These are phyloP conservation scores for Euphysa ruthae DNA, from an alignment of 30 jellyfish, hydroid and myxozoan genomes.

Conservation along the genomic window DNA sequence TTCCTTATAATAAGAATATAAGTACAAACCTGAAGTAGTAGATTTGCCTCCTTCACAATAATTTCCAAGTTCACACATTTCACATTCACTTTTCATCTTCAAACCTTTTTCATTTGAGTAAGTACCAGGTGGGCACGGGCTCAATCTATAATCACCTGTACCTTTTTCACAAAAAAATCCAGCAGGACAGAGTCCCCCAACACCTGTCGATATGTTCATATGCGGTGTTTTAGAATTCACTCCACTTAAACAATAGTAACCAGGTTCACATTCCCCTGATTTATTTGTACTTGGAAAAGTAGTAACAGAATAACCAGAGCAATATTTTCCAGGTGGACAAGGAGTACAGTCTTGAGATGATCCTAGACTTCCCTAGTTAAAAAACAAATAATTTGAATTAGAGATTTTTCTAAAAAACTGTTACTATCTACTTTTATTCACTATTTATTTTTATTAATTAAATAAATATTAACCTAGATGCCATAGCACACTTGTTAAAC, in stretches of 20 bases:
- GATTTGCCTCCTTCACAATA: constrained; percentile 69
- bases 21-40: constrained; percentile 64
- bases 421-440: no score
- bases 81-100: constrained; percentile 57
- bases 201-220: constrained; percentile 51
- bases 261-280: constrained; percentile 85
- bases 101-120: constrained; percentile 46
- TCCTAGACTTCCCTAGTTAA: constrained; percentile 87
- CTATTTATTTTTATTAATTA: no score
- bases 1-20: neutral
- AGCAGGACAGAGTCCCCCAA: constrained; percentile 92
- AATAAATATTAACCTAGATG: no score
- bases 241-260: constrained; percentile 75
- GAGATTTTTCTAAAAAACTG: no score
- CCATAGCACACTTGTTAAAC: no score
- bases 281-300: constrained; percentile 58
- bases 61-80: constrained; percentile 65
- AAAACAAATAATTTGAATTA: no score
- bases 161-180: constrained; percentile 90
- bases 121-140: constrained; percentile 72
- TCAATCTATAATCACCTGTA: constrained; percentile 57
- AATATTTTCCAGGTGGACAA: constrained; percentile 70
- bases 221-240: constrained; percentile 55
- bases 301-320: constrained; percentile 61
- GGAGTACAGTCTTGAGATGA: constrained; percentile 55